Percentiles rank a stretch among this genome's conserved stretches.
Evolutionary conservation across 2,797 vertebrate genomes (phyloP).

Genomic region (Notolepis coatsorum): DNA sequence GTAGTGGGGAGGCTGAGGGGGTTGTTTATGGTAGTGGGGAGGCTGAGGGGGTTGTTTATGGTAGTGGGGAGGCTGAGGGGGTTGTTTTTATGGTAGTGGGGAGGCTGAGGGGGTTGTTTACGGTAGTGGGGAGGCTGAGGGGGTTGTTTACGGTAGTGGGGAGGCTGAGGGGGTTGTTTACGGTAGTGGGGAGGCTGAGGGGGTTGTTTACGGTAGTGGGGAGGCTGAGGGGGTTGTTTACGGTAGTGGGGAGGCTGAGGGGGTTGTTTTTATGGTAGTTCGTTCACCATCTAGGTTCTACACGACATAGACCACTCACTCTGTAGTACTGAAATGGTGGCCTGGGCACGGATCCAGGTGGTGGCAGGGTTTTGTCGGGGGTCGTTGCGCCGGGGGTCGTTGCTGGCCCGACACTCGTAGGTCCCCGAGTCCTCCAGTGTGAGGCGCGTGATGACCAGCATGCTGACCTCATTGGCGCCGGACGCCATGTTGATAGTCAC

Average conservation of each 20-base stretch:
- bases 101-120: slow-evolving; percentile 40
- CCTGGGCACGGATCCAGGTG: slow-evolving; percentile 99
- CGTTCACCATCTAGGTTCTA: slow-evolving; percentile 86
- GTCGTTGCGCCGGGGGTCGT: slow-evolving; percentile 97
- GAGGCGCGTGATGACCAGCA: slow-evolving; percentile 95
- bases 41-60: slow-evolving; percentile 38
- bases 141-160: slow-evolving; percentile 31
- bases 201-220: slow-evolving; percentile 31
- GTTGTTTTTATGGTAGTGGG: slow-evolving; percentile 34
- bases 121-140: too few relatives aligned
- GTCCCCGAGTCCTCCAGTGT: slow-evolving; percentile 98
- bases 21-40: slow-evolving; percentile 34
- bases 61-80: too few relatives aligned
- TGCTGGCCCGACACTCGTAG: slow-evolving; percentile 99
- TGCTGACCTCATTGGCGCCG: slow-evolving; percentile 95
- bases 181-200: too few relatives aligned
- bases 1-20: too few relatives aligned
- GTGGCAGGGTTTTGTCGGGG: slow-evolving; percentile 97
- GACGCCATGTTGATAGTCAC: slow-evolving; percentile 97
- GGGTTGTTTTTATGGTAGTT: slow-evolving; percentile 41
- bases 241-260: slow-evolving; percentile 37
- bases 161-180: slow-evolving; percentile 40
- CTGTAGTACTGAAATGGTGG: slow-evolving; percentile 98
- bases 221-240: slow-evolving; percentile 39
- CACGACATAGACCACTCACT: slow-evolving; percentile 95